Evolutionary conservation across 1,140 invertebrate species (phyloP).

Genomic region (Notospermus geniculatus): DNA sequence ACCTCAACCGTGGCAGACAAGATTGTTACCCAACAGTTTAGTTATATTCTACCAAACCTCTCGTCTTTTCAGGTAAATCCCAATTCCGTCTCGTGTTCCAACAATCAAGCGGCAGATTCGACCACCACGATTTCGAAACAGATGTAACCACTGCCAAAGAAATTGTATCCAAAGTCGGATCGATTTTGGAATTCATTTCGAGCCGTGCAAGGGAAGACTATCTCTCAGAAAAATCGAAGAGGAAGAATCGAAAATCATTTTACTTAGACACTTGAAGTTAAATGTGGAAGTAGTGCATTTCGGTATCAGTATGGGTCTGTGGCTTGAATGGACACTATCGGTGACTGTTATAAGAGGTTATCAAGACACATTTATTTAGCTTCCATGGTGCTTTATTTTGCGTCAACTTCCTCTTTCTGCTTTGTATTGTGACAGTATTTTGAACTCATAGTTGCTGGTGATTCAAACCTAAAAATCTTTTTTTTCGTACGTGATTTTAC

Average conservation of each 20-base stretch:
- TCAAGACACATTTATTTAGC: no score
- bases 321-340: no score
- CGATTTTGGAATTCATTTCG: conserved; percentile 78
- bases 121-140: conserved; percentile 83
- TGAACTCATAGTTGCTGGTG: no score
- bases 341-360: no score
- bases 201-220: conserved; percentile 78
- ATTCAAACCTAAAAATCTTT: no score
- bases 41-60: neutral
- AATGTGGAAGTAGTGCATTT: no score
- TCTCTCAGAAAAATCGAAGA: conserved; percentile 47
- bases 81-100: conserved; percentile 52
- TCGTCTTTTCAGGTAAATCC: conserved; percentile 40
- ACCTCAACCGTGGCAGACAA: neutral
- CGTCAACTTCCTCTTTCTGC: no score
- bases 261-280: neutral
- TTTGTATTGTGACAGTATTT: no score
- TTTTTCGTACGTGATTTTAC: no score
- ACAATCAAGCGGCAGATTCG: conserved; percentile 64
- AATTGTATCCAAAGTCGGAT: conserved; percentile 83
- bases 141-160: conserved; percentile 72
- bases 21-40: neutral
- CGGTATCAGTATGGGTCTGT: no score
- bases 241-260: conserved; percentile 4
- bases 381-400: no score